Conservation (phyloP, 2,797 vertebrate genomes). For the Acanthurus leucopareius region DNA sequence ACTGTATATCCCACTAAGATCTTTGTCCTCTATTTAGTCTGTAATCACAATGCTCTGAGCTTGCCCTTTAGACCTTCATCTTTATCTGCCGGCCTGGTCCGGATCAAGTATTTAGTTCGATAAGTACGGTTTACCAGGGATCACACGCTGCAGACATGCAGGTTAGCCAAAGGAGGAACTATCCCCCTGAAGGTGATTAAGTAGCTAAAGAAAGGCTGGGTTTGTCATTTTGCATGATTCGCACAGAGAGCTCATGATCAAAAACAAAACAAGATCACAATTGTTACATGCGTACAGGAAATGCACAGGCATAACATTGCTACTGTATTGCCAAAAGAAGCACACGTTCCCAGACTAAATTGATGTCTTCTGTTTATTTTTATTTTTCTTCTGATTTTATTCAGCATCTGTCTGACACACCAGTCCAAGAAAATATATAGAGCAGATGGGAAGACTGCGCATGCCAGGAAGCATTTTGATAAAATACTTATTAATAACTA, state of each 20-base stretch:
- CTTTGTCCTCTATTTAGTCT: conserved; percentile 87
- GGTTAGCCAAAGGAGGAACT: conserved; percentile 75
- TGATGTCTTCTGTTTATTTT: too few relatives aligned
- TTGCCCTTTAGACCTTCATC: conserved; percentile 79
- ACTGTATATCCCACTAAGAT: conserved; percentile 81
- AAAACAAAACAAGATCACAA: conserved; percentile 72
- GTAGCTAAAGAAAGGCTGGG: conserved; percentile 89
- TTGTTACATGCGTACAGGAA: background rate
- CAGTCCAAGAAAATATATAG: background rate
- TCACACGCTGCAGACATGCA: conserved; percentile 71
- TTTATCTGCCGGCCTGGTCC: conserved; percentile 83
- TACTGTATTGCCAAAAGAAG: too few relatives aligned
- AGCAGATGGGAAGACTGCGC: too few relatives aligned
- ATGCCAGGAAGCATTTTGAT: background rate
- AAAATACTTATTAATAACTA: background rate
- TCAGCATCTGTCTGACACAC: background rate
- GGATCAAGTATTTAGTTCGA: conserved; percentile 91
- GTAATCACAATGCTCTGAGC: conserved; percentile 86
- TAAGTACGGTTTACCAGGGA: conserved; percentile 87
- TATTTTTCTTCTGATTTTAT: background rate
- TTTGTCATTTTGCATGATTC: conserved; percentile 87
- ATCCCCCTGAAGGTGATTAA: conserved; percentile 89
- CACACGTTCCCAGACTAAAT: too few relatives aligned
- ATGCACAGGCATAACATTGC: background rate
- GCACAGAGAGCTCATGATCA: conserved; percentile 82